Percentiles rank a stretch among this genome's conserved stretches.
Conservation (phyloP, 2,888 invertebrate genomes). For the Mesorhabditis sp. region DNA sequence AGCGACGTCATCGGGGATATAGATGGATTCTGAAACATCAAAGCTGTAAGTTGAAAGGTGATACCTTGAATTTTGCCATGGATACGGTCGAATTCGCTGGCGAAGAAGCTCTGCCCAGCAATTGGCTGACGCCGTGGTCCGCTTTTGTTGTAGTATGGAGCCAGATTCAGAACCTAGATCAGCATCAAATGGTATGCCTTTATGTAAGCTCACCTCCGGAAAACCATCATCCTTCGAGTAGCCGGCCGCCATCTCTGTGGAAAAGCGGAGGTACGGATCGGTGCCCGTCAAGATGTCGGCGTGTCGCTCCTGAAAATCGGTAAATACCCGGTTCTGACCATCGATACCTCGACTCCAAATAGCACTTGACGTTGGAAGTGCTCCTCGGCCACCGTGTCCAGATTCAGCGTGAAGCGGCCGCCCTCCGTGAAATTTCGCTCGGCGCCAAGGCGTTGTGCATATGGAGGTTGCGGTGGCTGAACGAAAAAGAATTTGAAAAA, state of each 20-base stretch:
- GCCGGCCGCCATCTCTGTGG: background rate
- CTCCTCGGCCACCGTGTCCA: constrained; percentile 23
- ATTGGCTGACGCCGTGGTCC: constrained; percentile 10
- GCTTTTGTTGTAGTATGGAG: constrained; percentile 21
- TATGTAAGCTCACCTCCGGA: constrained; percentile 24
- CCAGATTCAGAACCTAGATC: constrained; percentile 34
- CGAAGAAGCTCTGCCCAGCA: constrained; percentile 45
- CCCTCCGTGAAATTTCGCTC: constrained; percentile 6
- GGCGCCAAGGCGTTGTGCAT: no score
- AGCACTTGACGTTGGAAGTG: background rate
- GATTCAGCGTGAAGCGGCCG: constrained; percentile 26
- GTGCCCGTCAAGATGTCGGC: constrained; percentile 8
- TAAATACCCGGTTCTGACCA: background rate
- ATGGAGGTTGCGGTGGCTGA: no score
- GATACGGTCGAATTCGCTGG: constrained; percentile 44
- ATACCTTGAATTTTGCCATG: constrained; percentile 25
- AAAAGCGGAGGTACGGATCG: no score
- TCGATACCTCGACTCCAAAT: background rate
- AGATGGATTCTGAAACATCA: background rate
- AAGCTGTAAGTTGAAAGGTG: background rate
- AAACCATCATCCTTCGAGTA: constrained; percentile 47
- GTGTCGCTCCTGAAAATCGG: constrained; percentile 21
- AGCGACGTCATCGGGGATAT: constrained; percentile 9
- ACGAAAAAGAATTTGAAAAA: no score
- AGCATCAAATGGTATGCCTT: no score